Evolutionary conservation across 2,113 vertebrate genomes (phyloP).

Genomic region (Girardinichthys multiradiatus): DNA sequence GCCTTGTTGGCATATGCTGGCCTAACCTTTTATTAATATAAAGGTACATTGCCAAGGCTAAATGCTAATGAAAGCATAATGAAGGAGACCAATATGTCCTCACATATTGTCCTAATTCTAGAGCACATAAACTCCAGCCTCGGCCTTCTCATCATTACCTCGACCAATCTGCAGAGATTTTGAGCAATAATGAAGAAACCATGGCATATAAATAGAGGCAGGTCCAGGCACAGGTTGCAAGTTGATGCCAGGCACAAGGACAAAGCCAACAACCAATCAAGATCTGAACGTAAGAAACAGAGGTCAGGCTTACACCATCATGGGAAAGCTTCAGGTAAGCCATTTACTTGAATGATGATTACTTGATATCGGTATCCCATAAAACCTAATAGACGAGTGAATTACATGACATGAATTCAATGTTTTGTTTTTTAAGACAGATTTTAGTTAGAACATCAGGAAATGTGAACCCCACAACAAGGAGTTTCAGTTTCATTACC

Average conservation of each 20-base stretch:
- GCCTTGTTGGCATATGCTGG: slow-evolving; percentile 18
- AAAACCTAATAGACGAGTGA: too few relatives aligned
- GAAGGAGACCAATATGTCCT: slow-evolving; percentile 7
- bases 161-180: neutral
- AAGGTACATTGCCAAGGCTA: slow-evolving; percentile 60
- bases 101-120: neutral
- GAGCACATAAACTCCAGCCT: neutral
- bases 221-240: neutral
- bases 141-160: neutral
- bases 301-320: slow-evolving; percentile 54
- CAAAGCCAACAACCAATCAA: neutral
- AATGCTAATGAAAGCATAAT: slow-evolving; percentile 58
- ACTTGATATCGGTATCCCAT: neutral
- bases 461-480: too few relatives aligned
- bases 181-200: neutral
- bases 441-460: too few relatives aligned
- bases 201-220: slow-evolving; percentile 60
- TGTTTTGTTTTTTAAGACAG: slow-evolving; percentile 3
- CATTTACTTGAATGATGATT: neutral
- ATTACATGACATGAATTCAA: neutral
- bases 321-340: slow-evolving; percentile 75
- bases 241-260: slow-evolving; percentile 14
- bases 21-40: slow-evolving; percentile 29
- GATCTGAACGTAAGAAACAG: neutral
- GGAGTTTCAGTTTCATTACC: too few relatives aligned